Conservation (phyloP, 2,888 invertebrate genomes). For the Lasioglossum lativentre region DNA sequence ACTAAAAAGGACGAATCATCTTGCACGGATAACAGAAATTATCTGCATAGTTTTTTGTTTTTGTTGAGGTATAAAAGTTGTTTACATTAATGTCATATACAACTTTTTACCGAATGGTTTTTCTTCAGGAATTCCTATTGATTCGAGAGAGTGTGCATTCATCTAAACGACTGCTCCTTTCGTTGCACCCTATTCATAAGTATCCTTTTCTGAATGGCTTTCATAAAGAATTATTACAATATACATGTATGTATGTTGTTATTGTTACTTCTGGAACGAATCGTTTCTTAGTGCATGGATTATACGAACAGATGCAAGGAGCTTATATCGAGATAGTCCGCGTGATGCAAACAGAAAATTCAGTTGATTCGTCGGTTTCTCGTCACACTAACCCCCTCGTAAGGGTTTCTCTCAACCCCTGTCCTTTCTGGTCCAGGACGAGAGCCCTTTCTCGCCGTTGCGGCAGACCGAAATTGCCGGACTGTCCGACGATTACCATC, state of each 20-base stretch:
- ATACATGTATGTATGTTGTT: slow-evolving; percentile 38
- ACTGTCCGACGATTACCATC: slow-evolving; percentile 55
- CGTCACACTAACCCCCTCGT: neutral
- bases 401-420: neutral
- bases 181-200: no score
- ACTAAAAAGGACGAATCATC: no score
- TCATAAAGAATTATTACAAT: slow-evolving; percentile 55
- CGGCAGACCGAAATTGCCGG: slow-evolving; percentile 31
- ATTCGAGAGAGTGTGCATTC: no score
- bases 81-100: no score
- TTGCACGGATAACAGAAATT: no score
- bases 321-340: no score
- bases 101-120: no score
- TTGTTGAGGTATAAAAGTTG: neutral
- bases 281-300: slow-evolving; percentile 71
- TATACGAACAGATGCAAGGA: no score
- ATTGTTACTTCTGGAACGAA: slow-evolving; percentile 71
- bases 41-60: neutral
- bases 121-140: no score
- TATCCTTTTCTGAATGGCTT: slow-evolving; percentile 65
- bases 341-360: slow-evolving; percentile 16
- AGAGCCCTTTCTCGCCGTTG: slow-evolving; percentile 7
- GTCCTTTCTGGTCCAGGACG: neutral
- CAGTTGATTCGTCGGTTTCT: neutral
- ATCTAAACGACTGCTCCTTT: no score